Base-by-base conservation (phyloP, 1,140 invertebrate species). In the Cyclina sinensis region DNA sequence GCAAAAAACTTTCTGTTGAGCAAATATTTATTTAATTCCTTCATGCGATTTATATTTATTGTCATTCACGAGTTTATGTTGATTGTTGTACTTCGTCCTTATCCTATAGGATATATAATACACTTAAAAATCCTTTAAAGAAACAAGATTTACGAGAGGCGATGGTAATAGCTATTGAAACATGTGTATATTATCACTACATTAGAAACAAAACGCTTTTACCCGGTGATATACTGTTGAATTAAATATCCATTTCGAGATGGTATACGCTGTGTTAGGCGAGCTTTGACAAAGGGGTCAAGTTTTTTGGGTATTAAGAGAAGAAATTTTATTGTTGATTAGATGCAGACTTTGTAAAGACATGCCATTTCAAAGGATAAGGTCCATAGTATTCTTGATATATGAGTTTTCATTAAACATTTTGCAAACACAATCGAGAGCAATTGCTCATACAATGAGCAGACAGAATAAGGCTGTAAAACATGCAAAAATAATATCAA, bases 1-100 rank as follows among this genome's bases (percentile, higher is more conserved):
- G n/a, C 24, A 37, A 74, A 74, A 43, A 74, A 46, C 39, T n/a
- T 7, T 46, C 2, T 24, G 18, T 9, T 80, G 12, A 21, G 51
- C 78, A 80, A 80, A 80, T 80, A 62, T 80, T 80, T 80, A 80
- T 80, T 62, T 59, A 80, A 80, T 80, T 54, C 78, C 78, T 80
- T 80, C 51, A 59, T 80, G 78, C 39, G 78, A 57, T 37, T 43
- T 59, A 57, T 59, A 80, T 80, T 80, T 80, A 80, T 59, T 57
- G 32, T 62, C 12, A 39, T 43, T 74, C 70, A 43, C 70, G 37
- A 74, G 37, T 74, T 74, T 74, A 5, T 74, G 70, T 74, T 74
- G 70, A 43, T 43, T 27, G 39, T 43, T 48, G 39, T 74, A 74
- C 39, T 74, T 74, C 16, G 12, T 48, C 27, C 32, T 27, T 21